A percentile compares a stretch with the other conserved stretches of the same genome.
phyloP scores from a whole-genome alignment of 30 jellyfish, hydroid and myxozoan species.

The Sanderia malayensis region DNA sequence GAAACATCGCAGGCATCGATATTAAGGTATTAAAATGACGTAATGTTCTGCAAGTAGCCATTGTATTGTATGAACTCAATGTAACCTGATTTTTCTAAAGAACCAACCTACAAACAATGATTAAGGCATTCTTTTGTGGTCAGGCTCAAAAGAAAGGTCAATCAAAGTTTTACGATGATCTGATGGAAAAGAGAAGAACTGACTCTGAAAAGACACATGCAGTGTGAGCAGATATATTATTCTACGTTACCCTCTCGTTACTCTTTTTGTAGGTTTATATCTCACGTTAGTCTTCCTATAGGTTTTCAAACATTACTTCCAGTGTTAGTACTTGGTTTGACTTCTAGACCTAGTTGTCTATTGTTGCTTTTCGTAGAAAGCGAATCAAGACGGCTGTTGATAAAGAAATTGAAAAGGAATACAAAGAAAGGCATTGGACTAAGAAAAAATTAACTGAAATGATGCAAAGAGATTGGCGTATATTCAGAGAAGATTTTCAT shows the following conservation, averaged over 20 bases:
- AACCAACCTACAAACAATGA: no score
- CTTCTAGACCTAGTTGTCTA: no score
- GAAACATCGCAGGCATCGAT: constrained; percentile 98
- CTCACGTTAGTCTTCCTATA: no score
- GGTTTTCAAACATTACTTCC: no score
- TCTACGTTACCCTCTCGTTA: no score
- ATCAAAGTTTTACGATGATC: constrained; percentile 87
- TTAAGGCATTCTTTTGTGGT: background rate
- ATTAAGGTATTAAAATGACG: no score
- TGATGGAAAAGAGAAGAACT: constrained; percentile 85
- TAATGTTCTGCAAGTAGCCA: no score
- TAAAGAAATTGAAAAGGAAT: constrained; percentile 79
- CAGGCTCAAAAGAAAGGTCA: constrained; percentile 90
- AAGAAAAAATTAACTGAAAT: constrained; percentile 79
- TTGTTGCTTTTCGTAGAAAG: no score
- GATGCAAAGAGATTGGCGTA: constrained; percentile 97
- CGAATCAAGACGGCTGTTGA: constrained; percentile 51
- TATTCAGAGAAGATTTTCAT: constrained; percentile 91
- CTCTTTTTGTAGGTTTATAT: no score
- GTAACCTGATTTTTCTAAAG: no score
- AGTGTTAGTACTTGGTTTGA: no score
- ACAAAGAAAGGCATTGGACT: constrained; percentile 96
- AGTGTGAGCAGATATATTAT: constrained; percentile 47
- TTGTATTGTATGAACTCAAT: no score
- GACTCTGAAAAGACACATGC: constrained; percentile 89